phyloP scores from a whole-genome alignment of 2,888 invertebrate species.

The Fragum fragum region DNA sequence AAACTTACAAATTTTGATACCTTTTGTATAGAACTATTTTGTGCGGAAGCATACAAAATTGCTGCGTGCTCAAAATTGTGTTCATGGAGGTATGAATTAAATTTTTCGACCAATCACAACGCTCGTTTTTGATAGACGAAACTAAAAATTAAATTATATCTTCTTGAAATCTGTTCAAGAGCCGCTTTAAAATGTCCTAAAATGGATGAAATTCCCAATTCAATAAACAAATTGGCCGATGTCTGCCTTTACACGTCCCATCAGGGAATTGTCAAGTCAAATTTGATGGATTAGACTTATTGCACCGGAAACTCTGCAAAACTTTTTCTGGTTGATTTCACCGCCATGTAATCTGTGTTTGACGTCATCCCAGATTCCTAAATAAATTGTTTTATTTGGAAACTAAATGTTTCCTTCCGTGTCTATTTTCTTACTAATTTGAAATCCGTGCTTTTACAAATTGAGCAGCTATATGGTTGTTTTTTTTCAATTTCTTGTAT shows the following conservation, averaged over 20 bases:
- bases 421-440: background rate
- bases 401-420: background rate
- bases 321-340: background rate
- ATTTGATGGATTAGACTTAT: constrained; percentile 16
- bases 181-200: too few relatives aligned
- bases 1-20: too few relatives aligned
- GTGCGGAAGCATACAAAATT: too few relatives aligned
- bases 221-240: constrained; percentile 13
- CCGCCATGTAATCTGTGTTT: background rate
- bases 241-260: constrained; percentile 11
- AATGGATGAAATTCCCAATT: background rate
- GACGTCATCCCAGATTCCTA: background rate
- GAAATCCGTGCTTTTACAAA: background rate
- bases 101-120: too few relatives aligned
- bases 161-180: too few relatives aligned
- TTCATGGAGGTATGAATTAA: too few relatives aligned
- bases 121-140: too few relatives aligned
- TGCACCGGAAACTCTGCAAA: constrained; percentile 14
- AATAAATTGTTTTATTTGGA: constrained; percentile 3
- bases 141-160: too few relatives aligned
- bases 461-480: too few relatives aligned
- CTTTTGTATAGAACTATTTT: too few relatives aligned
- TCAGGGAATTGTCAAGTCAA: constrained; percentile 3
- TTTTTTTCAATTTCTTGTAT: too few relatives aligned
- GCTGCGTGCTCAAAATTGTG: too few relatives aligned